These are phyloP conservation scores for Catocala nupta DNA, from an alignment of 2,888 invertebrate genomes.

Conservation along the genomic window DNA sequence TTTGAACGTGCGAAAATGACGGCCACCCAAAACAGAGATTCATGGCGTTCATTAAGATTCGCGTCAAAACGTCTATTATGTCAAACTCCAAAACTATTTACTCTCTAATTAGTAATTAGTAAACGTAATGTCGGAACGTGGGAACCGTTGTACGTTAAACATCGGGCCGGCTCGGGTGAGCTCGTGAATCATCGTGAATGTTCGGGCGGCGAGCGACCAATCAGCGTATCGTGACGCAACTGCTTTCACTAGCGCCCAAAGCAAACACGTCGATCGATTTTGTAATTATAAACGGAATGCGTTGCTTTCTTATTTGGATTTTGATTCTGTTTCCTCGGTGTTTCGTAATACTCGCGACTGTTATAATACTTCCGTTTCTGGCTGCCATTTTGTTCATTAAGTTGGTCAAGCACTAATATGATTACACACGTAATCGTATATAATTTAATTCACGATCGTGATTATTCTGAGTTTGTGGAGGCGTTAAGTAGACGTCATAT, in stretches of 20 bases:
- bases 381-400: conserved; percentile 39
- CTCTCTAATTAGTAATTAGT: conserved; percentile 47
- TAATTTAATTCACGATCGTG: conserved; percentile 22
- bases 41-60: conserved; percentile 35
- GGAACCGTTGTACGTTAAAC: conserved; percentile 40
- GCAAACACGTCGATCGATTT: conserved; percentile 68
- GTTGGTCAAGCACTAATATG: conserved; percentile 45
- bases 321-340: conserved; percentile 72
- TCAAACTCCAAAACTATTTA: conserved; percentile 36
- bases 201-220: conserved; percentile 50
- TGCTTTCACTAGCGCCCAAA: conserved; percentile 77
- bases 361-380: conserved; percentile 75
- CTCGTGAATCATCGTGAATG: conserved; percentile 34
- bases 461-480: conserved; percentile 12
- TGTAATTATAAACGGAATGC: conserved; percentile 81
- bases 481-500: conserved; percentile 8
- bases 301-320: conserved; percentile 80
- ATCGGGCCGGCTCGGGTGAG: conserved; percentile 34
- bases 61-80: conserved; percentile 38
- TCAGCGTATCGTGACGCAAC: conserved; percentile 70
- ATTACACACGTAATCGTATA: conserved; percentile 42
- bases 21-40: conserved; percentile 24
- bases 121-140: conserved; percentile 44
- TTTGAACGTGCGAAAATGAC: conserved; percentile 31
- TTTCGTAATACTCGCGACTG: conserved; percentile 65